These are phyloP conservation scores for Platygyra sinensis DNA, from an alignment of 64 coral and sea anemone genomes.

Conservation along the genomic window DNA sequence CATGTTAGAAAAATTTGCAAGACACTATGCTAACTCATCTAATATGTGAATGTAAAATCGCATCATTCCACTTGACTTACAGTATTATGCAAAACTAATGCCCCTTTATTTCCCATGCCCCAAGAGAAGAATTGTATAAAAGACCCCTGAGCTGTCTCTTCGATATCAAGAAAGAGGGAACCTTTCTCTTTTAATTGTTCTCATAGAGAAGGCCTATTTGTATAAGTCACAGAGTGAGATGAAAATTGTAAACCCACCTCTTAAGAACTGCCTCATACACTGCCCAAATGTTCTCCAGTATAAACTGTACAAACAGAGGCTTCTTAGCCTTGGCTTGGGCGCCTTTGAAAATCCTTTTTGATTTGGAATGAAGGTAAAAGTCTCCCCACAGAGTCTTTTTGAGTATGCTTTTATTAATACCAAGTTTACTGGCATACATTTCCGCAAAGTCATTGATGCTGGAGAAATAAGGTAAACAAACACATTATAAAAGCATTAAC, in stretches of 20 bases:
- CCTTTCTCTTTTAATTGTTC: no score
- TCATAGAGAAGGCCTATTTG: no score
- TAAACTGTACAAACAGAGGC: conserved; percentile 98
- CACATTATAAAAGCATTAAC: background rate
- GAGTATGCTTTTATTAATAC: conserved; percentile 74
- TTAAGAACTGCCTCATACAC: conserved; percentile 95
- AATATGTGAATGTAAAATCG: no score
- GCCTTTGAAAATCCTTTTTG: conserved; percentile 90
- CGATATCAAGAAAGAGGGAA: no score
- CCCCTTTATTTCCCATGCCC: no score
- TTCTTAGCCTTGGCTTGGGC: conserved; percentile 94
- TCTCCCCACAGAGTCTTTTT: conserved; percentile 95
- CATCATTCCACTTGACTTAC: no score
- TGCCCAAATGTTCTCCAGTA: conserved; percentile 94
- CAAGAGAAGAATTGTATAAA: no score
- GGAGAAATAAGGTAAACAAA: background rate
- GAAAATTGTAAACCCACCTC: conserved; percentile 48
- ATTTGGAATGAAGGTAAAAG: conserved; percentile 89
- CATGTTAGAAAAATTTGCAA: no score
- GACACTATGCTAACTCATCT: no score
- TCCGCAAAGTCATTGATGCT: conserved; percentile 93
- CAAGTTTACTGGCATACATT: conserved; percentile 89
- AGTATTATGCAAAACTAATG: no score
- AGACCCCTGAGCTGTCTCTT: no score
- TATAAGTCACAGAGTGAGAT: no score